A percentile compares a stretch with the other conserved stretches of the same genome.
These are phyloP conservation scores for Stenurella melanura DNA, from an alignment of 2,888 invertebrate species.

Conservation along the genomic window DNA sequence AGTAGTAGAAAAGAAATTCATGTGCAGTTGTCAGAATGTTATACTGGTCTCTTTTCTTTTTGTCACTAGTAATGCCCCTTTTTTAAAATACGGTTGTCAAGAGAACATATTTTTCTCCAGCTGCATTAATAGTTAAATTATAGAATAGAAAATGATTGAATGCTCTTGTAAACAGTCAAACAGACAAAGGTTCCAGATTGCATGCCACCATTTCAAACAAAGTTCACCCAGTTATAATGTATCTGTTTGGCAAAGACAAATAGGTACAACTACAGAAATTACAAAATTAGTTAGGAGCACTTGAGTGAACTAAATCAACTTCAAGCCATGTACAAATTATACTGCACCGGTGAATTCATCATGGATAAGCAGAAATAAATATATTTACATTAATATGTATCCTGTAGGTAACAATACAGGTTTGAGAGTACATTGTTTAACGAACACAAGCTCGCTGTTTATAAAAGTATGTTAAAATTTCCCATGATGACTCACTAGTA, in stretches of 20 bases:
- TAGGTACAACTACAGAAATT: not conserved
- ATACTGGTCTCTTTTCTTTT: too few relatives aligned
- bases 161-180: not conserved
- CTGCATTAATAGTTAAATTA: too few relatives aligned
- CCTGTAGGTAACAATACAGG: not conserved
- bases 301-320: not conserved
- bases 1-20: too few relatives aligned
- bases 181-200: not conserved
- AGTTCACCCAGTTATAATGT: constrained; percentile 2
- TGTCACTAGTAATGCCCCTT: too few relatives aligned
- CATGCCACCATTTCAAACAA: not conserved
- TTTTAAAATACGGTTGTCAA: too few relatives aligned
- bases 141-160: too few relatives aligned
- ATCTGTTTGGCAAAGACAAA: not conserved
- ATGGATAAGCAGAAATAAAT: not conserved
- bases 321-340: not conserved
- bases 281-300: not conserved
- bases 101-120: too few relatives aligned
- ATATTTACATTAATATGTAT: not conserved
- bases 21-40: too few relatives aligned
- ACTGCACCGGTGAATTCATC: not conserved
- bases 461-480: too few relatives aligned
- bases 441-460: too few relatives aligned
- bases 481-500: too few relatives aligned
- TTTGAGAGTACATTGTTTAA: too few relatives aligned